Conservation (phyloP, 2,888 invertebrate genomes). For the Thymelicus lineola region DNA sequence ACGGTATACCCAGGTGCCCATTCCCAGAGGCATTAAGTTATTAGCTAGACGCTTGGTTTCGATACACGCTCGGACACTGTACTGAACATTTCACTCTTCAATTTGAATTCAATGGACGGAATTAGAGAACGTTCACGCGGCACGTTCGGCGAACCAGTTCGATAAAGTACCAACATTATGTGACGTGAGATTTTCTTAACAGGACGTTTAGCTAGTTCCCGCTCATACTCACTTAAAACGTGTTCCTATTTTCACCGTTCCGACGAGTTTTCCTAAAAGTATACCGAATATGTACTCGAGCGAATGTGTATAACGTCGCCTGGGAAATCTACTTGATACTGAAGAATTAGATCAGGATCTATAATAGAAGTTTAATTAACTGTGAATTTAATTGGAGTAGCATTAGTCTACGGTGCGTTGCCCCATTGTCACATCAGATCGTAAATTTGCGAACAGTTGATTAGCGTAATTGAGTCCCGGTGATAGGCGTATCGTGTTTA, state of each 20-base stretch:
- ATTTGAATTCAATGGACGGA: conserved; percentile 82
- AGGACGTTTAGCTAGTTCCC: conserved; percentile 53
- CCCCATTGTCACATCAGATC: conserved; percentile 44
- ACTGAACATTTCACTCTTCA: conserved; percentile 75
- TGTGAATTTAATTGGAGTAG: conserved; percentile 50
- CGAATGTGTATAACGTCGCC: no score
- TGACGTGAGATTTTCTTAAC: conserved; percentile 62
- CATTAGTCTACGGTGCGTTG: conserved; percentile 49
- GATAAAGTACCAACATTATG: conserved; percentile 69
- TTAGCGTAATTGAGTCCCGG: conserved; percentile 79
- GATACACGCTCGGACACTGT: conserved; percentile 64
- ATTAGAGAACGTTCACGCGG: conserved; percentile 69
- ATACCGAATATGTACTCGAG: no score
- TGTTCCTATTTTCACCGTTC: conserved; percentile 38
- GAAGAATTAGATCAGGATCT: background rate
- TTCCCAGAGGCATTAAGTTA: conserved; percentile 82
- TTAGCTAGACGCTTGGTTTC: conserved; percentile 74
- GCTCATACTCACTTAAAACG: conserved; percentile 51
- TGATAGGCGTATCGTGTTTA: conserved; percentile 78
- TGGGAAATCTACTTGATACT: background rate
- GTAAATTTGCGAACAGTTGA: conserved; percentile 77
- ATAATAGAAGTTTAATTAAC: conserved; percentile 46
- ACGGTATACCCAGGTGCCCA: conserved; percentile 59
- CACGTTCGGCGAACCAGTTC: conserved; percentile 58
- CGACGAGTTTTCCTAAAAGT: background rate